Base-by-base conservation (phyloP, 2,113 vertebrate species). In the Rhinopomastus cyanomelas region DNA sequence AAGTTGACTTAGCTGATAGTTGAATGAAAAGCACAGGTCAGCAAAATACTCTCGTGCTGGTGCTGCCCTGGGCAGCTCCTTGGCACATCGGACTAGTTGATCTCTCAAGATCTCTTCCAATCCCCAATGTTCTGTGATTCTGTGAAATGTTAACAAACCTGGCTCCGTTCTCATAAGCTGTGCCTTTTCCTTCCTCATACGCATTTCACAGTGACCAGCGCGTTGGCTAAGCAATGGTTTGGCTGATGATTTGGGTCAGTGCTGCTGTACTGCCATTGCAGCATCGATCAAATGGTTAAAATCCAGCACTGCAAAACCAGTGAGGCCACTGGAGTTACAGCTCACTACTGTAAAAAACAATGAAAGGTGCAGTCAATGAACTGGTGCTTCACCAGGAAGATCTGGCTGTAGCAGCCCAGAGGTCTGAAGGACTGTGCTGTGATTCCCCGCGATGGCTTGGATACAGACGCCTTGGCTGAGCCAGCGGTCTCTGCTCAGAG, bases 341-440 rank as follows among this genome's bases (percentile, higher is more conserved):
- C 73, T 93, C 42, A 27, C 71, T 74, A 7, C 59, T 86, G 21
- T 32, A 80, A 64, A 85, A 20, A 82, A 59, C 57, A 71, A 56
- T 74, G 78, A 86, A 81, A 93, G 75, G 52, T 68, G 29, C 32
- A 80, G 84, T 86, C 88, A 80, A 86, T 93, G 77, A 87, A 85
- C 19, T 85, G 81, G 57, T 72, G 89, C 90, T 95, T 93, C 60
- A 94, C 92, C 88, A 90, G 36, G 37, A 82, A 46, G 61, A 44
- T 60, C 89, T 91, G 89, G 91, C 51, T 62, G 55, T 19, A 76
- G 75, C 25, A 67, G 53, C 1, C 3, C 71, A 53, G 37, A 62
- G 57, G 37, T 87, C 51, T 69, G 69, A 49, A 55, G 87, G 65
- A 60, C 55, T 39, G 30, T 6, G 4, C 44, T 0, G 0, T 75